phyloP scores from a whole-genome alignment of 2,113 vertebrate species.

The Rynchops niger region DNA sequence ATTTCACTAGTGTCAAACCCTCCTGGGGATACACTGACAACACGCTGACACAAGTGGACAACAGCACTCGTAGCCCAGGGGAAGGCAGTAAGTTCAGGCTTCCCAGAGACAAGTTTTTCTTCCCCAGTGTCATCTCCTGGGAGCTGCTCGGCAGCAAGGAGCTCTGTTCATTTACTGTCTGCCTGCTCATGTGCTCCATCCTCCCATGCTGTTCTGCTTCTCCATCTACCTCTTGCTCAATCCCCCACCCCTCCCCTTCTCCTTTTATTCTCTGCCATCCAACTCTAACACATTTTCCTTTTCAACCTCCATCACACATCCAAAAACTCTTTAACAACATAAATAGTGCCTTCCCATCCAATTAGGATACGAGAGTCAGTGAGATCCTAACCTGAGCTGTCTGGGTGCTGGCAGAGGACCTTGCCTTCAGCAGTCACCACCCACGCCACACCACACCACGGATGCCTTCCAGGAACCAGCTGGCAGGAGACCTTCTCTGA shows the following conservation, averaged over 20 bases:
- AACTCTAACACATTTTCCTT: background rate
- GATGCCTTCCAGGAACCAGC: background rate
- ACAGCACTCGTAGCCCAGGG: background rate
- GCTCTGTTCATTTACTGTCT: background rate
- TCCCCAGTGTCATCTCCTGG: background rate
- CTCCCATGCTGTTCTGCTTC: background rate
- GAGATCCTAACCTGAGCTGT: background rate
- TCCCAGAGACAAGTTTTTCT: background rate
- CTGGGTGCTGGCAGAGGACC: background rate
- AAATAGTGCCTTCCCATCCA: background rate
- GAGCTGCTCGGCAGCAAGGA: background rate
- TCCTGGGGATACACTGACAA: background rate
- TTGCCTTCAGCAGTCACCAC: background rate
- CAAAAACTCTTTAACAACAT: background rate
- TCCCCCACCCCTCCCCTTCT: background rate
- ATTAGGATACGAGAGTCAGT: background rate
- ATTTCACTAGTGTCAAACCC: background rate
- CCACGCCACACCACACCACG: no score
- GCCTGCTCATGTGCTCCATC: background rate
- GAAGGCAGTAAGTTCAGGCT: background rate
- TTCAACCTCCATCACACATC: background rate
- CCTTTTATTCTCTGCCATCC: background rate
- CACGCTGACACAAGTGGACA: background rate
- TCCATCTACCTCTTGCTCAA: background rate
- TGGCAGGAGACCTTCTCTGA: background rate